A percentile compares a stretch with the other conserved stretches of the same genome.
These are phyloP conservation scores for Bombylius discolor DNA, from an alignment of 2,888 invertebrate species.

Conservation along the genomic window DNA sequence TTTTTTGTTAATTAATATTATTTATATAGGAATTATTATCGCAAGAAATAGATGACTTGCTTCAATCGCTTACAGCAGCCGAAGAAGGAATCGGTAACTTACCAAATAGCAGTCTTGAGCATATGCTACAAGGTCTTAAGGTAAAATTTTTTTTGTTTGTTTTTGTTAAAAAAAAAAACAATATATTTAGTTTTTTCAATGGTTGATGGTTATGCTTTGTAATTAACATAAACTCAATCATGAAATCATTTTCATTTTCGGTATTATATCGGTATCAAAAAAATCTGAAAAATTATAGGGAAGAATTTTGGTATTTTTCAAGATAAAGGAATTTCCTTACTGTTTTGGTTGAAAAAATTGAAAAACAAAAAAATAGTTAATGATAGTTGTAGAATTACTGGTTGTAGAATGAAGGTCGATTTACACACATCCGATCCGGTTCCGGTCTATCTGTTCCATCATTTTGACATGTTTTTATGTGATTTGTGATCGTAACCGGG, in stretches of 20 bases:
- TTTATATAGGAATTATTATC: conserved; percentile 43
- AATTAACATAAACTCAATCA: not conserved
- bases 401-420: no score
- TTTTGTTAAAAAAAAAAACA: not conserved
- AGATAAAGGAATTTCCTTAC: no score
- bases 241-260: not conserved
- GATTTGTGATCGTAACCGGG: no score
- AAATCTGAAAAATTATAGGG: no score
- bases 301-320: no score
- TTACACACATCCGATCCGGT: no score
- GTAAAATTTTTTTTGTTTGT: conserved; percentile 40
- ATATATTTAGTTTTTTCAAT: no score
- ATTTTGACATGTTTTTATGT: no score
- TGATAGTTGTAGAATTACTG: no score
- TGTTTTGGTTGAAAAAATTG: no score
- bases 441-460: no score
- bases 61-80: conserved; percentile 51
- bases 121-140: conserved; percentile 58
- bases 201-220: not conserved
- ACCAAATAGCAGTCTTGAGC: conserved; percentile 55
- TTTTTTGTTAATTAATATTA: not conserved
- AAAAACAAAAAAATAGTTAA: no score
- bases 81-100: conserved; percentile 55
- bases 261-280: not conserved
- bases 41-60: conserved; percentile 57